phyloP scores from a whole-genome alignment of 2,113 vertebrate genomes.

The Elephantulus edwardii region DNA sequence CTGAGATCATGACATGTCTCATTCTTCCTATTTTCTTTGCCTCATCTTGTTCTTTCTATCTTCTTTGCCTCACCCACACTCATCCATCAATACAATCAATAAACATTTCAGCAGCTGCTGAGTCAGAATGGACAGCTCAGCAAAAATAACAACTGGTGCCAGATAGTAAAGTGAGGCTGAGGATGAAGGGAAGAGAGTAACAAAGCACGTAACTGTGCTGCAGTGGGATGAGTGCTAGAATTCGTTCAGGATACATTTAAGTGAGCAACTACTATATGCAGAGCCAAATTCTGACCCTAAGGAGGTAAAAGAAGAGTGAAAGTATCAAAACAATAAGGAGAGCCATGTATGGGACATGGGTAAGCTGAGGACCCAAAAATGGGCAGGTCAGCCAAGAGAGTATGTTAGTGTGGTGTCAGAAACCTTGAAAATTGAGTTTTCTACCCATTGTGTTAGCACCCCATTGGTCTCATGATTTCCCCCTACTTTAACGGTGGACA shows the following conservation, averaged over 20 bases:
- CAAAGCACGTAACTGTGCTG: background rate
- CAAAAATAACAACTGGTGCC: background rate
- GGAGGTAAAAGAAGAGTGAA: background rate
- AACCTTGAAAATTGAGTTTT: too few relatives aligned
- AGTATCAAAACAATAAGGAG: background rate
- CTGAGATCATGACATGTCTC: fast-evolving
- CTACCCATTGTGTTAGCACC: too few relatives aligned
- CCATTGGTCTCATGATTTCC: too few relatives aligned
- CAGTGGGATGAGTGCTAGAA: background rate
- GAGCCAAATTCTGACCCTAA: background rate
- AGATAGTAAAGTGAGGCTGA: background rate
- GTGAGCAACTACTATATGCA: background rate
- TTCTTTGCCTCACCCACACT: background rate
- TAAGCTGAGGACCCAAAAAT: background rate
- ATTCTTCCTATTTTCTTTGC: too few relatives aligned
- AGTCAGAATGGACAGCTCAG: background rate
- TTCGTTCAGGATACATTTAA: background rate
- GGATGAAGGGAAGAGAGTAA: background rate
- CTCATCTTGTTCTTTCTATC: too few relatives aligned
- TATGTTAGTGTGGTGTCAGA: too few relatives aligned
- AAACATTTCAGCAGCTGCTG: background rate
- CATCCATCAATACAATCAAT: background rate
- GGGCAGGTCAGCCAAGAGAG: background rate
- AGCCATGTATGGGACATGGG: background rate
- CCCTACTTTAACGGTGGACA: too few relatives aligned